These are phyloP conservation scores for Chrysomela aeneicollis DNA, from an alignment of 2,888 invertebrate species.

Conservation along the genomic window DNA sequence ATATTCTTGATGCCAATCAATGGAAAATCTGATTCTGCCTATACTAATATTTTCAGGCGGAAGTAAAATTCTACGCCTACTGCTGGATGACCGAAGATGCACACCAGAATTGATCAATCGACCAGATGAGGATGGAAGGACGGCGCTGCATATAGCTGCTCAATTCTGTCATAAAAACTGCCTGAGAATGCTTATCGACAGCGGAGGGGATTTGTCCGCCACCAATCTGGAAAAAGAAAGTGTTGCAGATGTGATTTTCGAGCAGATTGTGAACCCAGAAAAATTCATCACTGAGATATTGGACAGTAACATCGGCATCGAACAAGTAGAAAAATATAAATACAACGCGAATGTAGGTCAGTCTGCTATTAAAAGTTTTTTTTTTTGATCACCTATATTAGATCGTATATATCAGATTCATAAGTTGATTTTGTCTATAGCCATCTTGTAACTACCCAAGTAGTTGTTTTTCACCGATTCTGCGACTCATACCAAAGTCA, in stretches of 20 bases:
- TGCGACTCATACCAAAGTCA: no score
- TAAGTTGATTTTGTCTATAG: no score
- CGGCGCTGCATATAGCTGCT: slow-evolving; percentile 66
- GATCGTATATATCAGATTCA: no score
- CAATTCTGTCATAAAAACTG: slow-evolving; percentile 63
- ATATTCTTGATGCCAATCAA: no score
- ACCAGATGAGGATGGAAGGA: slow-evolving; percentile 57
- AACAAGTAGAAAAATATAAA: slow-evolving; percentile 48
- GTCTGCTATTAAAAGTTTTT: no score
- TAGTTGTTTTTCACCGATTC: no score
- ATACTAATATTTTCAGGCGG: slow-evolving; percentile 43
- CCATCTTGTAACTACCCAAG: no score
- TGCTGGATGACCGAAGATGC: slow-evolving; percentile 48
- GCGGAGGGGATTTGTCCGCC: slow-evolving; percentile 54
- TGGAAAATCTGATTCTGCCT: neutral
- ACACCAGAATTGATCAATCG: slow-evolving; percentile 46
- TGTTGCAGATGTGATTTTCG: slow-evolving; percentile 58
- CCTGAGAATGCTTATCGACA: slow-evolving; percentile 60
- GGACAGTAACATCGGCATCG: slow-evolving; percentile 52
- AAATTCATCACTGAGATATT: slow-evolving; percentile 56
- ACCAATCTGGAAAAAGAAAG: slow-evolving; percentile 54
- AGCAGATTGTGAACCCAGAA: slow-evolving; percentile 55
- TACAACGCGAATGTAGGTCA: slow-evolving; percentile 46
- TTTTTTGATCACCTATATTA: no score
- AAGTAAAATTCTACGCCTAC: slow-evolving; percentile 45